These are phyloP conservation scores for Pipistrellus kuhlii DNA, from an alignment of 2,797 vertebrate genomes.

Conservation along the genomic window DNA sequence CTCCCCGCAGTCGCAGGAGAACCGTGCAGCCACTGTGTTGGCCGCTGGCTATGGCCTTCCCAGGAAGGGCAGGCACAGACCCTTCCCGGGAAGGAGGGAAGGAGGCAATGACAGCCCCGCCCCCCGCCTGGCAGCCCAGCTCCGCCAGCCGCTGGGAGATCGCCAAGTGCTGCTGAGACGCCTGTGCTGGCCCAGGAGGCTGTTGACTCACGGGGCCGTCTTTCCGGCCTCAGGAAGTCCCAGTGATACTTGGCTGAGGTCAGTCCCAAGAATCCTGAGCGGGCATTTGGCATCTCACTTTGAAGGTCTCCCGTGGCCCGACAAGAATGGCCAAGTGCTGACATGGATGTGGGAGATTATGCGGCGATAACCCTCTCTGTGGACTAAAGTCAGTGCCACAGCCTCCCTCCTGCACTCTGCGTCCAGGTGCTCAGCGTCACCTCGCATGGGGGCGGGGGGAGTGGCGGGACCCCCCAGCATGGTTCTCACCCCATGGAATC, in stretches of 20 bases:
- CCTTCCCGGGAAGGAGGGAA: not conserved
- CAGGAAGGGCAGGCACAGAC: not conserved
- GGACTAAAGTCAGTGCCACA: not conserved
- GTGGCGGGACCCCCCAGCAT: too few species aligned
- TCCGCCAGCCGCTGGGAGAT: not conserved
- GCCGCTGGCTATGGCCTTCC: not conserved
- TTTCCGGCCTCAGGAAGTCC: slow-evolving; percentile 40
- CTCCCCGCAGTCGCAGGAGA: not conserved
- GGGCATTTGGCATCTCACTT: slow-evolving; percentile 34
- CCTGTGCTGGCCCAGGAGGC: slow-evolving; percentile 1
- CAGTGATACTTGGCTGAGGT: slow-evolving; percentile 51
- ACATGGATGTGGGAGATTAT: not conserved
- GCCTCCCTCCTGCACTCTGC: rapidly evolving
- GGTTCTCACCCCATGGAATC: too few species aligned
- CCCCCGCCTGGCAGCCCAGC: not conserved
- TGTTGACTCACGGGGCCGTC: not conserved
- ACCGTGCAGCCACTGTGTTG: not conserved
- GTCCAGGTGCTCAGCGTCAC: not conserved
- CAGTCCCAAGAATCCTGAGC: not conserved
- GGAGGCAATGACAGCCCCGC: not conserved
- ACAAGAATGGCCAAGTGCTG: not conserved
- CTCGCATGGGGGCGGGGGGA: rapidly evolving
- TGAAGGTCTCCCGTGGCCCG: not conserved
- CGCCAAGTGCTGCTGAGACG: slow-evolving; percentile 3
- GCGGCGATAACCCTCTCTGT: not conserved